A percentile compares a stretch with the other conserved stretches of the same genome.
Evolutionary conservation across 2,797 vertebrate species (phyloP).

Genomic region (Oreonectes daqikongensis): DNA sequence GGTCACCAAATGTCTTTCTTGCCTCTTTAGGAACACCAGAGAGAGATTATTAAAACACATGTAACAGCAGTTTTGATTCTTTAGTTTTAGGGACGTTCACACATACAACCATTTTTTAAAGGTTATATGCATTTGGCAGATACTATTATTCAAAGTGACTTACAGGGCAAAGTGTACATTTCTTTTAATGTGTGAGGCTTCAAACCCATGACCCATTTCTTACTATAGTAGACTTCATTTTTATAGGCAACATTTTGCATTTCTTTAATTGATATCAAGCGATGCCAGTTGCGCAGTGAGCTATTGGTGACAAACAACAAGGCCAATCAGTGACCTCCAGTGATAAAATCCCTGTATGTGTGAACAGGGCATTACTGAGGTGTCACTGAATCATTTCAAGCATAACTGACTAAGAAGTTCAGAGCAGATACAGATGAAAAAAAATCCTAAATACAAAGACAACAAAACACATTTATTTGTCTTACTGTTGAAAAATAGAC

Average conservation of each 20-base stretch:
- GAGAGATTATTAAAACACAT: slow-evolving; percentile 41
- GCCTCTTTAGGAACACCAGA: slow-evolving; percentile 37
- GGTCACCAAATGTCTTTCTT: slow-evolving; percentile 31
- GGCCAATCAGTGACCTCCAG: background rate
- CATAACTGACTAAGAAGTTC: slow-evolving; percentile 53
- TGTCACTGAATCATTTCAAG: slow-evolving; percentile 37
- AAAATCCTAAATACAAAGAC: slow-evolving; percentile 34
- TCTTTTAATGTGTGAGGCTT: too few species aligned
- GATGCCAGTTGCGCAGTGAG: background rate
- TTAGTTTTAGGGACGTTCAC: background rate
- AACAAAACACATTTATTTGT: slow-evolving; percentile 34
- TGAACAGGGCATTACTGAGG: background rate
- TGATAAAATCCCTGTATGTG: slow-evolving; percentile 1
- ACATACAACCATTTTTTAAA: background rate
- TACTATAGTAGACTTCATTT: too few species aligned
- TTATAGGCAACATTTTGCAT: too few species aligned
- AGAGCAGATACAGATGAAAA: slow-evolving; percentile 3
- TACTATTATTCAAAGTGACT: too few species aligned
- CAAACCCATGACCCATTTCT: too few species aligned
- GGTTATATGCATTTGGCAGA: too few species aligned
- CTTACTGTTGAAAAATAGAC: slow-evolving; percentile 52
- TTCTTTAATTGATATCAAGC: background rate
- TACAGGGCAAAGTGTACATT: too few species aligned
- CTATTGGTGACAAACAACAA: background rate
- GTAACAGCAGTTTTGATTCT: slow-evolving; percentile 5